Evolutionary conservation across 1,140 invertebrate species (phyloP), one percentile per base, ranked within the genome.

Genomic region (Dinothrombium tinctorium): DNA sequence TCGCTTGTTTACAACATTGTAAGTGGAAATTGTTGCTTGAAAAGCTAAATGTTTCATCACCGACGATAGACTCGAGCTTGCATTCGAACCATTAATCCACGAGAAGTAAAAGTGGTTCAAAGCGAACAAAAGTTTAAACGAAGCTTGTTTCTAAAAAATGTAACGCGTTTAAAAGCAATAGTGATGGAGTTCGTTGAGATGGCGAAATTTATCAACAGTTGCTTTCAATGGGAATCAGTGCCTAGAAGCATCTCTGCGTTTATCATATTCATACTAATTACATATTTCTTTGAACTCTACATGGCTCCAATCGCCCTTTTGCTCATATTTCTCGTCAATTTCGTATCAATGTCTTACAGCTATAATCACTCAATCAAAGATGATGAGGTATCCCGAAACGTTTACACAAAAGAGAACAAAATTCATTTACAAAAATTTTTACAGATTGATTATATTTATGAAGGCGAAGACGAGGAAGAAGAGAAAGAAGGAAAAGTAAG

Each of bases 181-280:
- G 74, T 84, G 4, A 71, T 83, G 61, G 73, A 73, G 57, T 74
- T 92, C 44, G 73, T 87, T 41, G 83, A 94, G 53, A 64, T 77
- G 37, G 78, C 80, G 9, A 79, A 83, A 61, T 84, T 84, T 57
- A 68, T 94, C 43, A 79, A 94, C 62, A 86, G 81, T 56, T 94
- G 86, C 62, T 87, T 92, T 55, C 79, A 90, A 59, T 98, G 92
- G 90, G 87, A 96, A 51, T 89, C 73, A 3, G 76, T 76, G 44
- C 53, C 79, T n/a, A 66, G 80, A 50, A 94, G 82, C 49, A 69
- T 84, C 41, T 60, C 79, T 26, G 83, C 87, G 6, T 72, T 98
- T 36, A 59, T 84, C 11, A 62, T 81, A 2, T 89, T 83, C 65
- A 62, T 87, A 14, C 56, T 76, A 0, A 62, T 72, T 15, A 77